Base-by-base conservation (phyloP, 2,888 invertebrate genomes). In the Andrena praecox region DNA sequence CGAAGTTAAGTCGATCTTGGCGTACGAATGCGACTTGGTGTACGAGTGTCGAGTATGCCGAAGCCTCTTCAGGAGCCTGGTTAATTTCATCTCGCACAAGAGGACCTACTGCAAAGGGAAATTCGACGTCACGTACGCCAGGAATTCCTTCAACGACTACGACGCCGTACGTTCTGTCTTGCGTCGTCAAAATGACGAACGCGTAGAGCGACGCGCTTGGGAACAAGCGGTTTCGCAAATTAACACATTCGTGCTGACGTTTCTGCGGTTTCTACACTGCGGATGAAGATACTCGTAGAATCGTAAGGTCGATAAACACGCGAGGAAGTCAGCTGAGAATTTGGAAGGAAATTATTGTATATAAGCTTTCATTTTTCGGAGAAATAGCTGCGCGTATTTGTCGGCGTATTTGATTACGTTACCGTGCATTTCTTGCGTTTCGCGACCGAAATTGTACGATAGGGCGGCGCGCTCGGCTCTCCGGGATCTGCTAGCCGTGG, bases 1-100 rank as follows among this genome's bases (percentile, higher is more conserved):
- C 89, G 97, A 97, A 95, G 96, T 97, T 94, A 91, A 86, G 89
- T 88, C 86, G 33, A 94, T 98, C 71, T 95, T 99, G 50, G 95
- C 96, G 48, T 96, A 97, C 91, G 98, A 99, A 94, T 98, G 98
- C 95, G 97, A 98, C 93, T 94, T 98, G 77, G 95, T 99, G 89
- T 97, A 97, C 94, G 99, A 99, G 94, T 99, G 99, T 94, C 97
- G 97, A 93, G 96, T 97, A 27, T 99, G 99, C 92, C 95, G 97
- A 50, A 97, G 97, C 91, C 95, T 99, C 91, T 98, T 98, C 93
- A 96, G 98, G 88, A 97, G 97, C 92, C 94, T 98, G 85, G 96
- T 97, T 20, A 98, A 98, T 94, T 98, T 98, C 92, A 96, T 98
- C 87, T 96, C 97, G 50, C 99, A 99, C 93, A 99, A 99, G 94